Base-by-base conservation (phyloP, 2,113 vertebrate genomes). In the Ictalurus punctatus region DNA sequence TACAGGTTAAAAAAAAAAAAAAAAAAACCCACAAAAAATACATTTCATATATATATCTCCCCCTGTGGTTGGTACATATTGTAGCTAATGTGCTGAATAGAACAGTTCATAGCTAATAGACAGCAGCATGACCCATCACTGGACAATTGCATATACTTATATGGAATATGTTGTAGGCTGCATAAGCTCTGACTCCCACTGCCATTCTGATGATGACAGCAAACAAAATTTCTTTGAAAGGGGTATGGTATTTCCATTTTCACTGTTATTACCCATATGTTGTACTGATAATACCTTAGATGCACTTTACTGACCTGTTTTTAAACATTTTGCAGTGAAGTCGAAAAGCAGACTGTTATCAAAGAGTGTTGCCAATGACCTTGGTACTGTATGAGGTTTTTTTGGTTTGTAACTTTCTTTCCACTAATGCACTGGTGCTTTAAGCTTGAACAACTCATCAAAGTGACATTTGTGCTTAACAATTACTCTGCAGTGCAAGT, bases 311-410 rank as follows among this genome's bases (percentile, higher is more conserved):
- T 93, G 93, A 94, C 94, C 95, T 73, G 87, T 94, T 94, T 89
- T 93, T 94, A 94, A 91, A 91, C 95, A 94, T 97, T 98, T 90
- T 98, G 92, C 96, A 99, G 98, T 98, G 97, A 99, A 97, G 95
- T 97, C 92, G 94, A 98, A 98, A 97, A 97, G 97, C 98, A 98
- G 97, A 95, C 97, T 96, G 92, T 96, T 99, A 97, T 98, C 98
- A 98, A 98, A 97, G 98, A 98, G 95, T 95, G 95, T 96, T 94
- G 94, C 94, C 95, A 95, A 92, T 96, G 96, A 96, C 93, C 94
- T 96, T 95, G 96, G 96, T 96, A 96, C 83, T 95, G 96, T 96
- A 95, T 94, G 85, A 90, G 48, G 71, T 65, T 40, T 87, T 27
- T 79, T 89, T 61, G 89, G 13, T 21, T 90, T 93, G 88, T 92